These are phyloP conservation scores for Sebastes schlegelii DNA, from an alignment of 2,113 vertebrate species.

Conservation along the genomic window DNA sequence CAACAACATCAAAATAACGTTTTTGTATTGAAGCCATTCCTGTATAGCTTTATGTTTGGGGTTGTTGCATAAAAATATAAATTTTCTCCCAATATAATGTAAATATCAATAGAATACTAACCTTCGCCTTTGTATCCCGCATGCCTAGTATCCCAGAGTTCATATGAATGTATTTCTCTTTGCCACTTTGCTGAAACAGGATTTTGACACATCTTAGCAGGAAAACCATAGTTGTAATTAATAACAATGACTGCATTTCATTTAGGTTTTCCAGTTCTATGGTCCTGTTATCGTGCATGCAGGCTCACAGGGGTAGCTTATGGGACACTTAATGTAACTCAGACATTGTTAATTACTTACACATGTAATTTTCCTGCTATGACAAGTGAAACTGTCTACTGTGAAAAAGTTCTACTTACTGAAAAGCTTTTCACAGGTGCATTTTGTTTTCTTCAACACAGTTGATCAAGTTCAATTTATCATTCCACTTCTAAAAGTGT, in stretches of 20 bases:
- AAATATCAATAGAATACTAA: background rate
- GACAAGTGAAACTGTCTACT: background rate
- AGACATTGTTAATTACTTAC: too few relatives aligned
- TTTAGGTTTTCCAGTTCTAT: background rate
- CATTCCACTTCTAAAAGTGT: too few relatives aligned
- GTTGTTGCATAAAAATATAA: background rate
- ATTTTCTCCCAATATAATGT: background rate
- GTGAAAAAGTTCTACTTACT: background rate
- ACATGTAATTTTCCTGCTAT: too few relatives aligned
- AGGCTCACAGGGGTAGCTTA: too few relatives aligned
- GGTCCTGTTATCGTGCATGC: background rate
- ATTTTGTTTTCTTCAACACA: background rate
- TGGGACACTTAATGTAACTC: too few relatives aligned
- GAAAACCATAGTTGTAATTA: background rate
- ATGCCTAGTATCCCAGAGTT: too few relatives aligned
- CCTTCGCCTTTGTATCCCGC: too few relatives aligned
- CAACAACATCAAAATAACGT: too few relatives aligned
- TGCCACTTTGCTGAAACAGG: background rate
- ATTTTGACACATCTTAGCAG: background rate
- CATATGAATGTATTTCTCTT: background rate
- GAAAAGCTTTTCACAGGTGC: background rate
- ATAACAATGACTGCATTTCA: background rate
- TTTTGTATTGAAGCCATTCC: too few relatives aligned
- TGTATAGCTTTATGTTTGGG: background rate
- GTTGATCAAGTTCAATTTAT: background rate